A percentile compares a stretch with the other conserved stretches of the same genome.
phyloP scores from a whole-genome alignment of 1,140 invertebrate species.

The Saccostrea cuccullata region DNA sequence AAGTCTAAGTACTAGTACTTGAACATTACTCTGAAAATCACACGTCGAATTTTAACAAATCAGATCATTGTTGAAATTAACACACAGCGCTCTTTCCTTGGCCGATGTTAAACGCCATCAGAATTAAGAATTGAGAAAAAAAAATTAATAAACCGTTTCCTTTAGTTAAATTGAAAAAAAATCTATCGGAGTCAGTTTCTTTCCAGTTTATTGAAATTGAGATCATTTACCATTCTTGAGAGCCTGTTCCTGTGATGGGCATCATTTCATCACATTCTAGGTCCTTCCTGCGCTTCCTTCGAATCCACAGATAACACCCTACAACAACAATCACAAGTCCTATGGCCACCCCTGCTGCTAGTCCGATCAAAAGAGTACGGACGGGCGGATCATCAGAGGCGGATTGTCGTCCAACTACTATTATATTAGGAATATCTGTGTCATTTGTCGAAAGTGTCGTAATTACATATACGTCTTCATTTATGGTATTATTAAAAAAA shows the following conservation, averaged over 20 bases:
- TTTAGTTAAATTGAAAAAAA: no score
- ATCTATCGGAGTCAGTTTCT: no score
- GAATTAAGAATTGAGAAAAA: no score
- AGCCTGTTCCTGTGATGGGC: slow-evolving; percentile 46
- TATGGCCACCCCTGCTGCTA: slow-evolving; percentile 60
- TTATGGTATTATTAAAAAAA: not conserved
- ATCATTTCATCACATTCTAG: slow-evolving; percentile 50
- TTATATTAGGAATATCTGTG: not conserved
- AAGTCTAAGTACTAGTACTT: no score
- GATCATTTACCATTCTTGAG: slow-evolving; percentile 43
- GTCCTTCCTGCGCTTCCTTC: slow-evolving; percentile 46
- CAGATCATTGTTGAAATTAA: no score
- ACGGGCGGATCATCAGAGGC: slow-evolving; percentile 29
- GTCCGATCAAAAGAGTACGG: slow-evolving; percentile 63
- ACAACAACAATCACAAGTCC: slow-evolving; percentile 53
- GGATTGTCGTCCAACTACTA: not conserved
- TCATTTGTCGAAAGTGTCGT: not conserved
- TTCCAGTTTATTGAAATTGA: not conserved
- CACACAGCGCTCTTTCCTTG: no score
- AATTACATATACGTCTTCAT: not conserved
- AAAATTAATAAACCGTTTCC: no score
- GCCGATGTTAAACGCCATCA: no score
- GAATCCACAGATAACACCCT: slow-evolving; percentile 41
- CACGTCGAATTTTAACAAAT: no score
- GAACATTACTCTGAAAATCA: no score